Conservation (phyloP, 2,797 vertebrate genomes). For the Austrolebias charrua region DNA sequence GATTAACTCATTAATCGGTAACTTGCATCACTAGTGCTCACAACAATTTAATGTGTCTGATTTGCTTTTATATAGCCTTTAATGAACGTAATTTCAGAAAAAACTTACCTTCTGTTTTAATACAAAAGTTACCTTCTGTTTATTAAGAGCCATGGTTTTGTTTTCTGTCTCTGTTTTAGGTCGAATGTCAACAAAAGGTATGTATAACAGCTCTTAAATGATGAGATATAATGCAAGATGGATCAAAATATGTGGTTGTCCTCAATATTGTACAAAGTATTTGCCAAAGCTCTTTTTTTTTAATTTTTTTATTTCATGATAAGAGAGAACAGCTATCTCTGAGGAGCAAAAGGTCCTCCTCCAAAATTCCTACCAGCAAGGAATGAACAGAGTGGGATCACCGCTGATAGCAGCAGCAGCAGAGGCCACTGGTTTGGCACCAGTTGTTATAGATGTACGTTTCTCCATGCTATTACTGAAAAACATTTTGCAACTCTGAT, state of each 20-base stretch:
- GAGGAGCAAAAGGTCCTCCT: neutral
- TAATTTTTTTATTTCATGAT: neutral
- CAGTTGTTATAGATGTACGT: neutral
- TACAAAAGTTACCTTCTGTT: constrained; percentile 2
- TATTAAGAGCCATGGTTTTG: neutral
- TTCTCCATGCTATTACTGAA: neutral
- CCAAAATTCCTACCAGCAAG: neutral
- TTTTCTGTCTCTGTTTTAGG: constrained; percentile 3
- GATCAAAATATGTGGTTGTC: neutral
- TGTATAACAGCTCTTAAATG: neutral
- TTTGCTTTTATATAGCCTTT: too few species aligned
- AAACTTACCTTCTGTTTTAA: constrained; percentile 2
- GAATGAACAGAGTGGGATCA: neutral
- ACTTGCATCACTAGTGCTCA: neutral
- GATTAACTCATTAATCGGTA: neutral
- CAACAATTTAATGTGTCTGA: too few species aligned
- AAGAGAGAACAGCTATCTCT: neutral
- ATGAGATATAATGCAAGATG: neutral
- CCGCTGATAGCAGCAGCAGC: neutral
- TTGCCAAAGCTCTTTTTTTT: neutral
- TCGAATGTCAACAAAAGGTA: neutral
- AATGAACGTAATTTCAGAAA: neutral
- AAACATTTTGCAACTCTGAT: neutral
- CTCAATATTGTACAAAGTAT: neutral
- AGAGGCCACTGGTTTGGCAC: neutral